These are phyloP conservation scores for Vimba vimba DNA, from an alignment of 2,113 vertebrate species.

Conservation along the genomic window DNA sequence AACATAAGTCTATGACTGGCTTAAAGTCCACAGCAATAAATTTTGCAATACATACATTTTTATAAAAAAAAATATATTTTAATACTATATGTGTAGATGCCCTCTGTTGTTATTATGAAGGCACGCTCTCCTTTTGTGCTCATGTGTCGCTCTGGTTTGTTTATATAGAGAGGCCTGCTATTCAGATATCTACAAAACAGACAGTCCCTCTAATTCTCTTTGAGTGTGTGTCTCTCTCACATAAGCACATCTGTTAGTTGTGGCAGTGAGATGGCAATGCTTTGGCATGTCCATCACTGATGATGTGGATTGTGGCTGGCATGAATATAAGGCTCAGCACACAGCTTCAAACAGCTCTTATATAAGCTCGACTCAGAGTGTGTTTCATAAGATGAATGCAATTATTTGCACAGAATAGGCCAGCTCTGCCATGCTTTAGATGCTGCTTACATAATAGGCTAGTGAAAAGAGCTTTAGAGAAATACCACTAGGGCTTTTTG, in stretches of 20 bases:
- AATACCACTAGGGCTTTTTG: constrained; percentile 4
- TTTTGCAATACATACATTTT: background rate
- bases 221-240: constrained; percentile 14
- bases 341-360: constrained; percentile 51
- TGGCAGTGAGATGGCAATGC: constrained; percentile 22
- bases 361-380: constrained; percentile 45
- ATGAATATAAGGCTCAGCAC: constrained; percentile 28
- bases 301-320: constrained; percentile 23
- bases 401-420: constrained; percentile 47
- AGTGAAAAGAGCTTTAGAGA: constrained; percentile 29
- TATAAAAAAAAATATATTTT: too few relatives aligned
- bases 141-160: constrained; percentile 18
- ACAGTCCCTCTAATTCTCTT: background rate
- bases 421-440: constrained; percentile 36
- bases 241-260: constrained; percentile 40
- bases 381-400: constrained; percentile 52
- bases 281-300: constrained; percentile 38
- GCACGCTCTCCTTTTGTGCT: background rate
- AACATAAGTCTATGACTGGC: background rate
- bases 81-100: background rate
- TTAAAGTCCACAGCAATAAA: background rate
- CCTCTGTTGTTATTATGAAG: background rate
- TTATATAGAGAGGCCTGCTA: constrained; percentile 11
- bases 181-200: constrained; percentile 30
- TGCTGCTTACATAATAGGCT: constrained; percentile 44